These are phyloP conservation scores for Coluber constrictor DNA, from an alignment of 2,797 vertebrate genomes.

Conservation along the genomic window DNA sequence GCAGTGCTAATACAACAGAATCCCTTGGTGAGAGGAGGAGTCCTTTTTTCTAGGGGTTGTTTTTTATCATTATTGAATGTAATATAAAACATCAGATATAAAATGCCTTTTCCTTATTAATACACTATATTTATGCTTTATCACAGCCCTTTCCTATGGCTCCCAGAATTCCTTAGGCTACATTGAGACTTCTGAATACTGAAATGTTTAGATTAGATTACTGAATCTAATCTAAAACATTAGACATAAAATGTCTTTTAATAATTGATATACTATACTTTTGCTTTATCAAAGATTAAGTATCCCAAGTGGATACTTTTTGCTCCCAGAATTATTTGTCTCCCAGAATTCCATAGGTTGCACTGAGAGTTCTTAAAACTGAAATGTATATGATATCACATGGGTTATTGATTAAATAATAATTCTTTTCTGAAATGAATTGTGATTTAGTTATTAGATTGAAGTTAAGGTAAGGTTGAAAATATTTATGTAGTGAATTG, in stretches of 20 bases:
- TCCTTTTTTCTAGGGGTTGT: background rate
- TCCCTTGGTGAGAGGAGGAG: background rate
- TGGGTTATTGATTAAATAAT: constrained; percentile 1
- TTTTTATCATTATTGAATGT: constrained; percentile 6
- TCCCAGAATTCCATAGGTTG: background rate
- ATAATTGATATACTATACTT: background rate
- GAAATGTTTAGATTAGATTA: background rate
- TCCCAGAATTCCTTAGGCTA: background rate
- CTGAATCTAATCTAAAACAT: background rate
- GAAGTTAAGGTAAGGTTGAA: constrained; percentile 9
- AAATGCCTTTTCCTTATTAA: constrained; percentile 24
- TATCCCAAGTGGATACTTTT: background rate
- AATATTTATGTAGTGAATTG: constrained; percentile 34
- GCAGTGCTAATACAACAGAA: background rate
- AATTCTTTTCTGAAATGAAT: constrained; percentile 6
- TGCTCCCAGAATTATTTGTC: background rate
- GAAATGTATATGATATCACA: constrained; percentile 11
- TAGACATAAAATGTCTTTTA: constrained; percentile 22
- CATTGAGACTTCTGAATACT: background rate
- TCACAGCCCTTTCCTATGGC: background rate
- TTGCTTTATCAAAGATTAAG: background rate
- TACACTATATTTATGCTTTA: background rate
- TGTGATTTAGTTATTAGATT: background rate
- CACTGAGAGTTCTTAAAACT: background rate
- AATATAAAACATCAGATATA: constrained; percentile 15